phyloP scores from a whole-genome alignment of 2,888 invertebrate genomes.

The Aradus depressus region DNA sequence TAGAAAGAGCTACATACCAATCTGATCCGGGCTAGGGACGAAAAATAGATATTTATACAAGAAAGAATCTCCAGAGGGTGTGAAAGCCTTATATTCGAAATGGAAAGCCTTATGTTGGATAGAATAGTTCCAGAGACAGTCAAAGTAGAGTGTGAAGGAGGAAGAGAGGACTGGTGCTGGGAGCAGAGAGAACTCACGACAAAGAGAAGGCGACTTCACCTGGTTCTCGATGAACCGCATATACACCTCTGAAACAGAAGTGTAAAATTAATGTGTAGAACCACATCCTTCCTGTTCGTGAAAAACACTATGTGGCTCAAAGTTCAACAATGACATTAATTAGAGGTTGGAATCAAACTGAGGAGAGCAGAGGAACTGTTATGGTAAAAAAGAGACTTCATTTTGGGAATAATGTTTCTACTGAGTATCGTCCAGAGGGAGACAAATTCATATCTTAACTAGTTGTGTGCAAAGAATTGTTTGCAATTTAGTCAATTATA shows the following conservation, averaged over 20 bases:
- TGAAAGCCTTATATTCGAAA: slow-evolving; percentile 27
- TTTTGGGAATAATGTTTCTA: too few relatives aligned
- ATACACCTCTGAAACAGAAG: slow-evolving; percentile 22
- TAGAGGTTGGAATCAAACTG: neutral
- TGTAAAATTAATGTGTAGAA: slow-evolving; percentile 9
- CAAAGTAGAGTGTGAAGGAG: slow-evolving; percentile 26
- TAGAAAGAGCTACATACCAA: slow-evolving; percentile 24
- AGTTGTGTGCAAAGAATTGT: too few relatives aligned
- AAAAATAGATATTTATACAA: slow-evolving; percentile 28
- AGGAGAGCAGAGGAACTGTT: too few relatives aligned
- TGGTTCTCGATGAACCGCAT: slow-evolving; percentile 26
- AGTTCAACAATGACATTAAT: neutral
- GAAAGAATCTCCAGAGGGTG: slow-evolving; percentile 22
- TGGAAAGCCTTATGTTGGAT: slow-evolving; percentile 23
- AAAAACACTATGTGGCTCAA: neutral
- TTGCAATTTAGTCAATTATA: too few relatives aligned
- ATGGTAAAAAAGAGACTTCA: too few relatives aligned
- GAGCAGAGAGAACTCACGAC: slow-evolving; percentile 28
- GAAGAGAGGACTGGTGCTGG: slow-evolving; percentile 19
- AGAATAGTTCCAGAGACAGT: slow-evolving; percentile 27
- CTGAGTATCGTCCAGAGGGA: too few relatives aligned
- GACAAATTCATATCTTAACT: too few relatives aligned
- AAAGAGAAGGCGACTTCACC: slow-evolving; percentile 23
- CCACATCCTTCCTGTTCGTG: slow-evolving; percentile 6
- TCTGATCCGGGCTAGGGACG: slow-evolving; percentile 25